These are phyloP conservation scores for Eleginops maclovinus DNA, from an alignment of 2,113 vertebrate species.

Conservation along the genomic window DNA sequence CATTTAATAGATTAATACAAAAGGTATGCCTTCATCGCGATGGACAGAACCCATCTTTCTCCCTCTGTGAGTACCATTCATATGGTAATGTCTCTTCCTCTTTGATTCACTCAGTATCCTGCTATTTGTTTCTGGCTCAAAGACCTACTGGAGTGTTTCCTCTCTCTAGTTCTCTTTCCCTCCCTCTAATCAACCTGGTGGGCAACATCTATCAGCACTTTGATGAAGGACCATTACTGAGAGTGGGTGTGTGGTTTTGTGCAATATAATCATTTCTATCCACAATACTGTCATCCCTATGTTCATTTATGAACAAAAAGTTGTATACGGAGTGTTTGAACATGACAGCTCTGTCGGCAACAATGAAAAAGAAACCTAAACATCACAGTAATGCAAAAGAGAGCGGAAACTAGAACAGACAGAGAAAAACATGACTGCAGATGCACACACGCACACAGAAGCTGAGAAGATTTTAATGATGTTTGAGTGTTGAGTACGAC, in stretches of 20 bases:
- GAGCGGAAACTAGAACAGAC: neutral
- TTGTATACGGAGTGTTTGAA: constrained; percentile 17
- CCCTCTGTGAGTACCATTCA: constrained; percentile 37
- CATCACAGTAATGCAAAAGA: constrained; percentile 26
- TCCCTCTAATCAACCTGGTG: constrained; percentile 49
- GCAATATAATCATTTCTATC: constrained; percentile 4
- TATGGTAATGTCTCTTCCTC: constrained; percentile 48
- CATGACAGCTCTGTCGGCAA: constrained; percentile 5
- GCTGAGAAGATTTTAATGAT: constrained; percentile 64
- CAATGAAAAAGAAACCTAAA: constrained; percentile 9
- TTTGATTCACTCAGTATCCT: constrained; percentile 33
- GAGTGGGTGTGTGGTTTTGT: constrained; percentile 28
- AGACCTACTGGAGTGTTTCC: constrained; percentile 22
- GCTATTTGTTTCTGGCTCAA: constrained; percentile 45
- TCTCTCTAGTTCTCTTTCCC: constrained; percentile 9
- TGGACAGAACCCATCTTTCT: neutral
- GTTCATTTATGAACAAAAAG: constrained; percentile 41
- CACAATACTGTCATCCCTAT: constrained; percentile 5
- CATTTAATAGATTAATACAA: neutral
- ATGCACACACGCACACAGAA: neutral
- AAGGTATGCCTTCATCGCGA: constrained; percentile 7
- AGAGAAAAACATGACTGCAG: neutral
- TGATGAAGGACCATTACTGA: constrained; percentile 54
- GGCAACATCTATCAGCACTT: constrained; percentile 59
- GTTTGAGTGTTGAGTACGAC: constrained; percentile 64